phyloP scores from a whole-genome alignment of 2,888 invertebrate genomes.

The Arrhopalites spinosus region DNA sequence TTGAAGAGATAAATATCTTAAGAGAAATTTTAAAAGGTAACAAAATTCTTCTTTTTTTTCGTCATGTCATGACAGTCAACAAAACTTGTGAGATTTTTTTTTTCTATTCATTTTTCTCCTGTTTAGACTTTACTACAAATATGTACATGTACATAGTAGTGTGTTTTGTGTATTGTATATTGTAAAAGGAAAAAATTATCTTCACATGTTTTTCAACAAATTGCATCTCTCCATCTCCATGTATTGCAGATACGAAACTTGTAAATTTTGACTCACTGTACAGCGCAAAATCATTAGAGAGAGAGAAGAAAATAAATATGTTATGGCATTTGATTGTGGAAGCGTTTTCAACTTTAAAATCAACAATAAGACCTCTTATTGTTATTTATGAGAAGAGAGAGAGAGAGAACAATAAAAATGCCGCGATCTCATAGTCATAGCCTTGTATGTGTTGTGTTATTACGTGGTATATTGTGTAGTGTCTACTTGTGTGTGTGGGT shows the following conservation, averaged over 20 bases:
- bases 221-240: background rate
- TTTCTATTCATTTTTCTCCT: too few relatives aligned
- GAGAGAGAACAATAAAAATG: background rate
- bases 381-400: background rate
- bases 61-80: conserved; percentile 29
- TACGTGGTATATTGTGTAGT: too few relatives aligned
- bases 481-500: too few relatives aligned
- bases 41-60: conserved; percentile 18
- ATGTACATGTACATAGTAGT: too few relatives aligned
- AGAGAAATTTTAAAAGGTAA: conserved; percentile 32
- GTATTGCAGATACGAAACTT: background rate
- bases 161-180: background rate
- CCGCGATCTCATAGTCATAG: too few relatives aligned
- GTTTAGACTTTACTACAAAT: too few relatives aligned
- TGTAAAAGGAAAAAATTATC: background rate
- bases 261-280: too few relatives aligned
- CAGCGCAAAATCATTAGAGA: background rate
- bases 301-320: background rate
- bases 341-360: conserved; percentile 4
- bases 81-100: background rate
- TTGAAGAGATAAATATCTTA: conserved; percentile 14
- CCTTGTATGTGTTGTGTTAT: too few relatives aligned
- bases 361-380: background rate
- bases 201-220: background rate
- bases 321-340: background rate